Evolutionary conservation across 2,797 vertebrate genomes (phyloP).

Genomic region (Rhinophrynus dorsalis): DNA sequence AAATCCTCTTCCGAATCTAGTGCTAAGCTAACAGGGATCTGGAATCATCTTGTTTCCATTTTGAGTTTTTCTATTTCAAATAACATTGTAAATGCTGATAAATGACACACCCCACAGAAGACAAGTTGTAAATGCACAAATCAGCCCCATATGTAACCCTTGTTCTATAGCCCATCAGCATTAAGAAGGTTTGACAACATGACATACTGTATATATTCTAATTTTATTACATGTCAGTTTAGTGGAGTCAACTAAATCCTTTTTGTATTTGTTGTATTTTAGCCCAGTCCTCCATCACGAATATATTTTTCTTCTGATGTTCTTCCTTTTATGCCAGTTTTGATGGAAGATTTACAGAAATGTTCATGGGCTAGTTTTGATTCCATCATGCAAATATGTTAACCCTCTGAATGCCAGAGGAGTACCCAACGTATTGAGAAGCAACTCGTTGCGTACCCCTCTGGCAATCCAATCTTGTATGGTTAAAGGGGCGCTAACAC

Average conservation of each 20-base stretch:
- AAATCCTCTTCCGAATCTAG: conserved; percentile 12
- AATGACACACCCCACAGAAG: conserved; percentile 14
- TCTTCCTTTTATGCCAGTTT: background rate
- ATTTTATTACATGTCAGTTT: conserved; percentile 8
- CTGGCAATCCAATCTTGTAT: background rate
- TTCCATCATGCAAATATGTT: background rate
- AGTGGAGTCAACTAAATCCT: conserved; percentile 7
- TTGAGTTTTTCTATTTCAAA: conserved; percentile 19
- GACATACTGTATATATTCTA: conserved; percentile 18
- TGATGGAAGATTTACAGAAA: background rate
- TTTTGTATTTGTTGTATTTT: conserved; percentile 17
- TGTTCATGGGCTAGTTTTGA: background rate
- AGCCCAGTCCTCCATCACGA: conserved; percentile 13
- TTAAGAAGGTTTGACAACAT: conserved; percentile 18
- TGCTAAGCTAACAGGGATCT: conserved; percentile 11
- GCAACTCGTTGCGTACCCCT: too few relatives aligned
- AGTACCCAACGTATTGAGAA: too few relatives aligned
- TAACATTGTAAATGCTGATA: conserved; percentile 3
- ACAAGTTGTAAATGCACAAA: conserved; percentile 6
- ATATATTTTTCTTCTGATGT: conserved; percentile 8
- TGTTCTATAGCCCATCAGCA: conserved; percentile 1
- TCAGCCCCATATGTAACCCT: conserved; percentile 21
- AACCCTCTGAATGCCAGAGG: too few relatives aligned
- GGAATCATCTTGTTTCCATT: conserved; percentile 35
- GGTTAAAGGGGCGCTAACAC: too few relatives aligned